These are phyloP conservation scores for Lasiurus borealis DNA, from an alignment of 2,113 vertebrate species.

Conservation along the genomic window DNA sequence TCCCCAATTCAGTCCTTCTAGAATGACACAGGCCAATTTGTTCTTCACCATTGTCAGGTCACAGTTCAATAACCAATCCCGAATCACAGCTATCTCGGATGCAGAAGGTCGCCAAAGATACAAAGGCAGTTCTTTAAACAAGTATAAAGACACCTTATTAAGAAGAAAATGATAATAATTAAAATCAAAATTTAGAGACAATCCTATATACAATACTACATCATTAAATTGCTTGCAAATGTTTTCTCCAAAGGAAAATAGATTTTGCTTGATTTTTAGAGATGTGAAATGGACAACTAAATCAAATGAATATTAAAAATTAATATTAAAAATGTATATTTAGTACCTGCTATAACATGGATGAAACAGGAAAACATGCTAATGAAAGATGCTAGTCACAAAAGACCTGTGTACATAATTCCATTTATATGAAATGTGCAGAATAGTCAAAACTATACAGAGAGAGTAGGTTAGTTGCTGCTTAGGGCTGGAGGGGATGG, in stretches of 20 bases:
- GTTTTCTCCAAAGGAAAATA: conserved; percentile 31
- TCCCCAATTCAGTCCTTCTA: conserved; percentile 98
- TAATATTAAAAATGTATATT: too few relatives aligned
- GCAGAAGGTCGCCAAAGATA: conserved; percentile 92
- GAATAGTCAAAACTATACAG: neutral
- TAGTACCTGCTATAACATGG: neutral
- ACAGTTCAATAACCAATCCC: conserved; percentile 94
- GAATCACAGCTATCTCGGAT: conserved; percentile 92
- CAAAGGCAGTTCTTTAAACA: conserved; percentile 97
- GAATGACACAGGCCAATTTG: conserved; percentile 95
- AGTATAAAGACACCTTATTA: conserved; percentile 94
- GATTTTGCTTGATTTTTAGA: conserved; percentile 54
- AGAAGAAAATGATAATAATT: conserved; percentile 63
- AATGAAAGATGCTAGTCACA: neutral
- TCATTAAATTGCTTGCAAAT: conserved; percentile 15
- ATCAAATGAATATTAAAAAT: conserved; percentile 25
- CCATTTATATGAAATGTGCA: neutral
- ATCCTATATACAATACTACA: neutral
- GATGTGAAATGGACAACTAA: conserved; percentile 19
- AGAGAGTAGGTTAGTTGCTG: neutral
- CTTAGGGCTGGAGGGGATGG: neutral
- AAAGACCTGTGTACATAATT: neutral
- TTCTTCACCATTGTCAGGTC: conserved; percentile 94
- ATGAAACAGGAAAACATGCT: neutral
- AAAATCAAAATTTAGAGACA: conserved; percentile 2